phyloP scores from a whole-genome alignment of 2,113 vertebrate species.

The Spermophilus dauricus region DNA sequence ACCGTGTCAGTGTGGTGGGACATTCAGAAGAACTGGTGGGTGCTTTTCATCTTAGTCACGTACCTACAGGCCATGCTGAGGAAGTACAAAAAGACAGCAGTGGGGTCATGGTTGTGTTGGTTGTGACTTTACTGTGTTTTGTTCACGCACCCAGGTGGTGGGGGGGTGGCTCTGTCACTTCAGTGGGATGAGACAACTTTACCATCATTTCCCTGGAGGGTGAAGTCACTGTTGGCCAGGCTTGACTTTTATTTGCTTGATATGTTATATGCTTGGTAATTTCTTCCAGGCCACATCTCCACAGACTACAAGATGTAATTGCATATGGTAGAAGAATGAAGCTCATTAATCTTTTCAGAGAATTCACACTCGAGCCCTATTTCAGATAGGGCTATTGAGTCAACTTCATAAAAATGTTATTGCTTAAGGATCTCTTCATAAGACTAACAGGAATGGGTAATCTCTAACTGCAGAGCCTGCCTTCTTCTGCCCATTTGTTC shows the following conservation, averaged over 20 bases:
- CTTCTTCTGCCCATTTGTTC: not conserved
- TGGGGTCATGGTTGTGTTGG: not conserved
- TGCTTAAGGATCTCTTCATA: not conserved
- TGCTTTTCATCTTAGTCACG: conserved; percentile 39
- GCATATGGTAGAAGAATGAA: not conserved
- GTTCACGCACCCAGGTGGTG: not conserved
- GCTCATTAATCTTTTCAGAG: conserved; percentile 8
- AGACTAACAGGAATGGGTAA: not conserved
- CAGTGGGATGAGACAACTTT: conserved; percentile 39
- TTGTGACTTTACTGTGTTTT: not conserved
- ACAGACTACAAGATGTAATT: not conserved
- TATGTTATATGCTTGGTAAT: conserved; percentile 71
- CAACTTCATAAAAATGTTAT: not conserved
- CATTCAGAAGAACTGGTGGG: not conserved
- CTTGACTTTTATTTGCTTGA: conserved; percentile 41
- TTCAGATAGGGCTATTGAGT: not conserved
- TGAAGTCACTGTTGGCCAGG: conserved; percentile 35
- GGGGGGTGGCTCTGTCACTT: not conserved
- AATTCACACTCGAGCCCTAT: not conserved
- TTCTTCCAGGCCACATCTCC: conserved; percentile 70
- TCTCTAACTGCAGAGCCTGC: not conserved
- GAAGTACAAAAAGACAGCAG: not conserved
- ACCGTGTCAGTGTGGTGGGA: not conserved
- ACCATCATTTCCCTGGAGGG: conserved; percentile 54
- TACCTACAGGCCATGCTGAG: not conserved